A percentile compares a stretch with the other conserved stretches of the same genome.
phyloP scores from a whole-genome alignment of 2,888 invertebrate genomes.

The Cyclophora albipunctata region DNA sequence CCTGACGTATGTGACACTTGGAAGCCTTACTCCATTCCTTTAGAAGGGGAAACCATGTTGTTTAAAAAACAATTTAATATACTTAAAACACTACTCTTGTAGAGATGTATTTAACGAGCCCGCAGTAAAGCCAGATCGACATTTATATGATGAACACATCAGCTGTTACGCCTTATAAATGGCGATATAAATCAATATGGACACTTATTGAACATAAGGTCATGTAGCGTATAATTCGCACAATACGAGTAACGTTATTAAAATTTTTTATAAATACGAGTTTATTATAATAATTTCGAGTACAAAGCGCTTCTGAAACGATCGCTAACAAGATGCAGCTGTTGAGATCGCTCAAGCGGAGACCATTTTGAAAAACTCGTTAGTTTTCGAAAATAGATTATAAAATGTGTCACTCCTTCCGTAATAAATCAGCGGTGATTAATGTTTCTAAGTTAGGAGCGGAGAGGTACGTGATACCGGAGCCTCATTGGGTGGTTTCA shows the following conservation, averaged over 20 bases:
- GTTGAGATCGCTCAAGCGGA: constrained; percentile 57
- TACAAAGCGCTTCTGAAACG: constrained; percentile 55
- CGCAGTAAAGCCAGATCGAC: constrained; percentile 27
- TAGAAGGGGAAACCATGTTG: constrained; percentile 44
- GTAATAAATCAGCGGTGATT: constrained; percentile 71
- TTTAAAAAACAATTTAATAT: constrained; percentile 64
- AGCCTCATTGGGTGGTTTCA: constrained; percentile 72
- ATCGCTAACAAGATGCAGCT: constrained; percentile 72
- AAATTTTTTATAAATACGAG: constrained; percentile 26
- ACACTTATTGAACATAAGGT: constrained; percentile 50
- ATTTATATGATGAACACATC: constrained; percentile 50
- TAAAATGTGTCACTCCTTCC: constrained; percentile 74
- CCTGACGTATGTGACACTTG: constrained; percentile 68
- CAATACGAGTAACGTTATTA: constrained; percentile 51
- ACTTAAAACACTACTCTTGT: constrained; percentile 37
- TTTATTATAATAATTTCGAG: constrained; percentile 57
- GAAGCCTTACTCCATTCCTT: constrained; percentile 60
- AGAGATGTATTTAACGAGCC: constrained; percentile 31
- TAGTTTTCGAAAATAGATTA: constrained; percentile 73
- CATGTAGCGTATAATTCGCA: constrained; percentile 55
- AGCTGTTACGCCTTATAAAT: constrained; percentile 48
- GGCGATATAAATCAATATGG: constrained; percentile 55
- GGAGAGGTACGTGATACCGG: constrained; percentile 65
- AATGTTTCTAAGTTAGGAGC: constrained; percentile 63
- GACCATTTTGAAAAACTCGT: constrained; percentile 70